phyloP scores from a whole-genome alignment of 2,888 invertebrate species.

The Caradrina kadenii region DNA sequence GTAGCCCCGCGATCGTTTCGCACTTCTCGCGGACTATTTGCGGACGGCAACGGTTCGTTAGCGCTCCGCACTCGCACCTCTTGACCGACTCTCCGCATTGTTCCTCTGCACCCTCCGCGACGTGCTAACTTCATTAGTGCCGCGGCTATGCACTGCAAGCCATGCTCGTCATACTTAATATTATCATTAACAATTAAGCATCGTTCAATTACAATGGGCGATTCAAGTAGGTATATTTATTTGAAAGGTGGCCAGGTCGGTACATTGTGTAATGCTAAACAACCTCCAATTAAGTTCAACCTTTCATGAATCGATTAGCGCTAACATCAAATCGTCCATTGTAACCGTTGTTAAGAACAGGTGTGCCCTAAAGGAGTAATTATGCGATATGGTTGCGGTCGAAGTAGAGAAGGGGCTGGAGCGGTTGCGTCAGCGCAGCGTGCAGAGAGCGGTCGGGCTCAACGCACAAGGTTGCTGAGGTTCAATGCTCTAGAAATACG shows the following conservation, averaged over 20 bases:
- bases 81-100: constrained; percentile 72
- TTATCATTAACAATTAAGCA: constrained; percentile 42
- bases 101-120: constrained; percentile 67
- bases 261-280: constrained; percentile 77
- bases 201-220: constrained; percentile 54
- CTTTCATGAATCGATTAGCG: constrained; percentile 85
- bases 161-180: constrained; percentile 29
- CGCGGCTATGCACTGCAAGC: constrained; percentile 23
- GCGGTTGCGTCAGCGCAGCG: constrained; percentile 88
- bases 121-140: constrained; percentile 72
- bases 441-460: constrained; percentile 88
- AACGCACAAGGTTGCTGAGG: constrained; percentile 90
- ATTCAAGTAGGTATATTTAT: constrained; percentile 54
- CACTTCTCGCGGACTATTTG: constrained; percentile 87
- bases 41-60: constrained; percentile 81
- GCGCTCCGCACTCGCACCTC: constrained; percentile 73
- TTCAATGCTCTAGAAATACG: constrained; percentile 90
- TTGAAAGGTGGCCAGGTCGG: constrained; percentile 60
- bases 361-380: constrained; percentile 89
- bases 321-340: constrained; percentile 80
- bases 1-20: constrained; percentile 85
- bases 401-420: constrained; percentile 87
- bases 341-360: constrained; percentile 80
- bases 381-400: constrained; percentile 83
- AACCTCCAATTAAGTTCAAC: constrained; percentile 84